Evolutionary conservation across 2,797 vertebrate species (phyloP), one percentile per base, ranked within the genome.

Genomic region (Taenioides sp.): DNA sequence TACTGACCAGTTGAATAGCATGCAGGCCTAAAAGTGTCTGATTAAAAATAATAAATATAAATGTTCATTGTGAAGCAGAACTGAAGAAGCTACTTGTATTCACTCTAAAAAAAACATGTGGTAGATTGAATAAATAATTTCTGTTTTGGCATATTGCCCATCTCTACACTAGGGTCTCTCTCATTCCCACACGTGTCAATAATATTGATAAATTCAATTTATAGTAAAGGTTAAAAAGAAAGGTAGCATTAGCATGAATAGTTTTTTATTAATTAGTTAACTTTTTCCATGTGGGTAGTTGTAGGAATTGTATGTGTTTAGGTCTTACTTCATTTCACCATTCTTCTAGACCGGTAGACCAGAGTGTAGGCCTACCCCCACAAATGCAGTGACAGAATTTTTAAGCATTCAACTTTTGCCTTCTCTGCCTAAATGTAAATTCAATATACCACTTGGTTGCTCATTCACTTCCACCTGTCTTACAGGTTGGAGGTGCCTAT

Each of bases 401-500:
- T 54, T 40, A 40, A 40, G 37, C 37, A 1, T 9, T 40, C 37
- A 40, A 40, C 34, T 40, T 40, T 40, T 40, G 37, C 10, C 40
- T 11, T 12, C 12, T 22, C n/a, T 54, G 3, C n/a, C 52, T 20
- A 52, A 52, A 52, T 52, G 18, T 47, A 43, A 43, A 4, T 43
- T 12, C 6, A 37, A 0, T 40, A 40, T 50, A 18, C 16, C 49
- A 52, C 50, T 16, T 47, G 18, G 50, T 7, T 52, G 50, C 52
- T 55, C n/a, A 54, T 55, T 55, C n/a, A 23, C n/a, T 23, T 23
- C 10, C 54, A 25, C 12, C 10, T 76, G 40, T 80, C 72, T 81
- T 40, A 64, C 55, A 94, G 93, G 86, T 22, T 1, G 77, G 23
- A 49, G 37, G 22, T 43, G 74, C 83, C 77, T 91, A 92, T 18